These are phyloP conservation scores for Ramazzottius varieornatus DNA, from an alignment of 2,888 invertebrate genomes.

Conservation along the genomic window DNA sequence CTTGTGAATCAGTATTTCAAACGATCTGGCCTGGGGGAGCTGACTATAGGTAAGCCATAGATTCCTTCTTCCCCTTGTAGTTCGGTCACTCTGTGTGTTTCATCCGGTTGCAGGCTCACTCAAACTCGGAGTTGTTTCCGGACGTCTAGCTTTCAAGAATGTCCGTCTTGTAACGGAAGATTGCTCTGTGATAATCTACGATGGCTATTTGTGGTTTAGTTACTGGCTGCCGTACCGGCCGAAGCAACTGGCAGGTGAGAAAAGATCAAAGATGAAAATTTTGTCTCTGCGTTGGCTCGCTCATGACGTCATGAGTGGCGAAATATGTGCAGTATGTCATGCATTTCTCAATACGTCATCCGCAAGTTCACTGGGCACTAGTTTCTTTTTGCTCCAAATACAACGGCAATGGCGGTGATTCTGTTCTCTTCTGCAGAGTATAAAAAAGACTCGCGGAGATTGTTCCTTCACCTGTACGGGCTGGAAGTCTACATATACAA, in stretches of 20 bases:
- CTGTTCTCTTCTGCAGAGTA: not conserved
- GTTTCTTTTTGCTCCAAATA: too few species aligned
- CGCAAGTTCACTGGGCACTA: not conserved
- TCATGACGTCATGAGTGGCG: too few species aligned
- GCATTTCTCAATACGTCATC: too few species aligned
- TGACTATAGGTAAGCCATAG: not conserved
- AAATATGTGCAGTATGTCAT: too few species aligned
- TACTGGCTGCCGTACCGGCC: conserved; percentile 93
- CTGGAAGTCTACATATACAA: conserved; percentile 26
- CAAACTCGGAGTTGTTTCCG: conserved; percentile 75
- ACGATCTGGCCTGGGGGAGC: not conserved
- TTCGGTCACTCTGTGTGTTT: too few species aligned
- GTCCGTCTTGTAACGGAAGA: conserved; percentile 77
- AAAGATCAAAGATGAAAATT: too few species aligned
- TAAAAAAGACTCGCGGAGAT: conserved; percentile 10
- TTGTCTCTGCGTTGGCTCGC: too few species aligned
- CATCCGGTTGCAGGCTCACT: conserved; percentile 70
- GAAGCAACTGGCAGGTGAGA: conserved; percentile 50
- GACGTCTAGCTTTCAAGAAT: conserved; percentile 93
- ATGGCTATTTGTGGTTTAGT: conserved; percentile 84
- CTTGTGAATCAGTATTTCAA: conserved; percentile 7
- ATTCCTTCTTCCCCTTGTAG: not conserved
- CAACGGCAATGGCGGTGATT: too few species aligned
- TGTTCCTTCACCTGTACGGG: conserved; percentile 14
- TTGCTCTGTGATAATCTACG: conserved; percentile 68